Evolutionary conservation across 1,140 invertebrate genomes (phyloP).

Genomic region (Drosophila pandora): DNA sequence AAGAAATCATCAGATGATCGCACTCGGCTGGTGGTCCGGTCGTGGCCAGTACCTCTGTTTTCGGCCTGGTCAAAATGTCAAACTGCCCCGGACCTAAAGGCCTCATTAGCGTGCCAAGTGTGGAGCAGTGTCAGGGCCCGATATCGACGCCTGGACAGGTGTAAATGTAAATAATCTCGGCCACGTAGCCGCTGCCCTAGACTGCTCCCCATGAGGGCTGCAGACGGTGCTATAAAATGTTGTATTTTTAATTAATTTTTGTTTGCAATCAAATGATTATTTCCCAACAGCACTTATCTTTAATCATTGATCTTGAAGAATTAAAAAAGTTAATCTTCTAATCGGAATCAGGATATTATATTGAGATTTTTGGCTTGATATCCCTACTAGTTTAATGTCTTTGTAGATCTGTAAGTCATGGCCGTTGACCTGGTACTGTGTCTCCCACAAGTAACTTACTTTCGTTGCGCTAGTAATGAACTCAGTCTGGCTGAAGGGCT

Average conservation of each 20-base stretch:
- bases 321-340: slow-evolving; percentile 1
- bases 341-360: not conserved
- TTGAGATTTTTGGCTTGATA: not conserved
- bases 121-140: slow-evolving; percentile 31
- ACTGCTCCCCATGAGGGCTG: slow-evolving; percentile 57
- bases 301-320: slow-evolving; percentile 1
- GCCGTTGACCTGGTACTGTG: slow-evolving; percentile 6
- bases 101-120: slow-evolving; percentile 69
- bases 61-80: slow-evolving; percentile 65
- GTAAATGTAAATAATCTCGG: slow-evolving; percentile 78
- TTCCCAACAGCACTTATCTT: slow-evolving; percentile 13
- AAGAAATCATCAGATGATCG: slow-evolving; percentile 64
- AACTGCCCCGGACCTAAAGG: slow-evolving; percentile 43
- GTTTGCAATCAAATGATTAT: slow-evolving; percentile 15
- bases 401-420: slow-evolving; percentile 2
- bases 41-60: slow-evolving; percentile 15
- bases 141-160: slow-evolving; percentile 54
- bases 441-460: slow-evolving; percentile 35
- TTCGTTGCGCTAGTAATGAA: slow-evolving; percentile 44
- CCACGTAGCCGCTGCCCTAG: slow-evolving; percentile 63
- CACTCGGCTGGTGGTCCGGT: slow-evolving; percentile 67
- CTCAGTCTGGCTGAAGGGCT: slow-evolving; percentile 10
- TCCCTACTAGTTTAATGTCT: not conserved
- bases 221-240: slow-evolving; percentile 46
- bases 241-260: slow-evolving; percentile 66